Evolutionary conservation across 2,797 vertebrate genomes (phyloP).

Genomic region (Sebastes nivosus): DNA sequence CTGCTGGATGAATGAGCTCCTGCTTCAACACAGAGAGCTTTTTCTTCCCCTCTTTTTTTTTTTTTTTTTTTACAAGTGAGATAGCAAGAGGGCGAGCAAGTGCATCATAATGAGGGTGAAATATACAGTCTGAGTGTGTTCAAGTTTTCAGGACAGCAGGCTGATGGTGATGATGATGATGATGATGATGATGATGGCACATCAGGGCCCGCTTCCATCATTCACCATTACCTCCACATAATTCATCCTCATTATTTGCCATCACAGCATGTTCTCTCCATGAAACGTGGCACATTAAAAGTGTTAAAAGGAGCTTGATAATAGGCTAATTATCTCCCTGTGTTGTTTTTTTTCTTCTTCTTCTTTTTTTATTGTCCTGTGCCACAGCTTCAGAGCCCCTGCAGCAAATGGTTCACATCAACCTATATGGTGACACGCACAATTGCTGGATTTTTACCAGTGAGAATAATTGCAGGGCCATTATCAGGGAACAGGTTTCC

Average conservation of each 20-base stretch:
- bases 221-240: conserved; percentile 40
- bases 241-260: conserved; percentile 54
- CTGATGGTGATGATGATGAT: conserved; percentile 27
- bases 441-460: conserved; percentile 32
- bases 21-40: conserved; percentile 64
- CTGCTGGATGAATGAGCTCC: conserved; percentile 64
- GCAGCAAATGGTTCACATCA: conserved; percentile 16
- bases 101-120: conserved; percentile 58
- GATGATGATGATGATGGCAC: conserved; percentile 22
- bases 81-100: conserved; percentile 60
- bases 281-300: conserved; percentile 44
- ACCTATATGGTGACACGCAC: conserved; percentile 31
- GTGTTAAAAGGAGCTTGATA: conserved; percentile 52
- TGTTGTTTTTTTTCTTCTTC: neutral
- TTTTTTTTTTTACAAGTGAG: conserved; percentile 36
- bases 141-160: conserved; percentile 26
- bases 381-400: conserved; percentile 20
- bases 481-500: conserved; percentile 41
- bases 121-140: conserved; percentile 29
- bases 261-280: conserved; percentile 16
- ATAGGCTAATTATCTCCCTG: conserved; percentile 48
- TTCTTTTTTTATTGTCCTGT: conserved; percentile 1
- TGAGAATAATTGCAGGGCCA: conserved; percentile 44
- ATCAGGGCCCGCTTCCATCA: conserved; percentile 33
- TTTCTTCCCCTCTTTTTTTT: conserved; percentile 40